Evolutionary conservation across 2,797 vertebrate genomes (phyloP).

Genomic region (Xerus rutilus): DNA sequence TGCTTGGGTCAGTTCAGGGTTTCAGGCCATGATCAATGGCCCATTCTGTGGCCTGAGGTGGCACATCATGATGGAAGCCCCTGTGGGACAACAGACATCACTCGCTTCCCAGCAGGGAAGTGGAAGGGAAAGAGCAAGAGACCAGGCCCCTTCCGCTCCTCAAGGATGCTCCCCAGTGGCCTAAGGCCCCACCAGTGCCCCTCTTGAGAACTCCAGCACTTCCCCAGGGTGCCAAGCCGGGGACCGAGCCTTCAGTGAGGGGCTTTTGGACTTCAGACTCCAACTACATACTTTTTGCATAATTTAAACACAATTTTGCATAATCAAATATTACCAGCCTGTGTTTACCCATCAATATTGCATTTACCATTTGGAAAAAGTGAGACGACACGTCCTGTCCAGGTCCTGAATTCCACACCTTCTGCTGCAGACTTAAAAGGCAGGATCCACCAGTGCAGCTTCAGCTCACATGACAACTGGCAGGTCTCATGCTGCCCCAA

Average conservation of each 20-base stretch:
- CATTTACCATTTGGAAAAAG: neutral
- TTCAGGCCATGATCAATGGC: neutral
- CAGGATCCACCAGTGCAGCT: neutral
- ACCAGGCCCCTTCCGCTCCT: too few relatives aligned
- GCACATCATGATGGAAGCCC: too few relatives aligned
- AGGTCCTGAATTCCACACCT: neutral
- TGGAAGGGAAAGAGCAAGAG: too few relatives aligned
- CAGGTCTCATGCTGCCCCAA: fast-evolving
- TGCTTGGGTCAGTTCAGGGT: too few relatives aligned
- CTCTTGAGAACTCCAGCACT: too few relatives aligned
- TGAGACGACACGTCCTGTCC: too few relatives aligned
- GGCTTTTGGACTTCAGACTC: neutral
- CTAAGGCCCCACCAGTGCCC: too few relatives aligned
- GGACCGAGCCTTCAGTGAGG: neutral
- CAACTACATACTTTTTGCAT: neutral
- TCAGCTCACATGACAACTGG: too few relatives aligned
- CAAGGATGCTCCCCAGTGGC: neutral
- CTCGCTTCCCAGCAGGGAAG: too few relatives aligned
- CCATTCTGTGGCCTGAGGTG: too few relatives aligned
- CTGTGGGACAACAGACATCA: too few relatives aligned
- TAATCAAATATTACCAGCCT: neutral
- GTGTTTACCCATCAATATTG: fast-evolving
- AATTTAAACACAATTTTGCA: neutral
- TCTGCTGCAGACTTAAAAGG: neutral
- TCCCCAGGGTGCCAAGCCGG: neutral